Evolutionary conservation across 2,888 invertebrate genomes (phyloP).

Genomic region (Synanthedon formicaeformis): DNA sequence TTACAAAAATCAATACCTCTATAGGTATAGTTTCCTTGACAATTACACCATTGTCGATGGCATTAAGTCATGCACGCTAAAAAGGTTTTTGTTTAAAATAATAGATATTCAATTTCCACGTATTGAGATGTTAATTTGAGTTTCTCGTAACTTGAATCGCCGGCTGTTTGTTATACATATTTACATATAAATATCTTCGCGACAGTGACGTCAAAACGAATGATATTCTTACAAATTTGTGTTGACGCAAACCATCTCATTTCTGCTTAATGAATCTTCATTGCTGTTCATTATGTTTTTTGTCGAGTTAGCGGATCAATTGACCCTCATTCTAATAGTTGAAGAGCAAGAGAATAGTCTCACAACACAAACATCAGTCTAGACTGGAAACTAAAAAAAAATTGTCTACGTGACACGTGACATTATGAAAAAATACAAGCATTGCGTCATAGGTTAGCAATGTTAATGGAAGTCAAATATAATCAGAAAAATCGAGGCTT

Average conservation of each 20-base stretch:
- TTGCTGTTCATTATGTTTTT: slow-evolving; percentile 52
- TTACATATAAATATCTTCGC: too few species aligned
- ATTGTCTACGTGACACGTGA: not conserved
- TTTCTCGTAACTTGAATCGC: too few species aligned
- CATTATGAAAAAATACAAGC: not conserved
- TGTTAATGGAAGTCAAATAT: not conserved
- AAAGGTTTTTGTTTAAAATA: too few species aligned
- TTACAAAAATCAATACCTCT: too few species aligned
- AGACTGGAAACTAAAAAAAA: not conserved
- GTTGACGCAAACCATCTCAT: slow-evolving; percentile 48
- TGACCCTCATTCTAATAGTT: slow-evolving; percentile 37
- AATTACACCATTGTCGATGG: too few species aligned
- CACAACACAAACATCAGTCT: slow-evolving; percentile 9
- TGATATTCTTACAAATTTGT: slow-evolving; percentile 10
- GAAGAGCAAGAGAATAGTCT: slow-evolving; percentile 35
- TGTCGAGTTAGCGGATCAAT: slow-evolving; percentile 47
- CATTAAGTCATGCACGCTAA: too few species aligned
- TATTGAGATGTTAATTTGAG: too few species aligned
- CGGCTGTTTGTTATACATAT: too few species aligned
- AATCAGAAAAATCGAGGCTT: not conserved
- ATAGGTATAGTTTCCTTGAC: too few species aligned
- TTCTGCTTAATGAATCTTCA: slow-evolving; percentile 43
- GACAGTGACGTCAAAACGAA: slow-evolving; percentile 28
- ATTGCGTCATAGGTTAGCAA: not conserved
- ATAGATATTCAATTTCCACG: too few species aligned